Evolutionary conservation across 2,113 vertebrate species (phyloP).

Genomic region (Lampris megalopsis): DNA sequence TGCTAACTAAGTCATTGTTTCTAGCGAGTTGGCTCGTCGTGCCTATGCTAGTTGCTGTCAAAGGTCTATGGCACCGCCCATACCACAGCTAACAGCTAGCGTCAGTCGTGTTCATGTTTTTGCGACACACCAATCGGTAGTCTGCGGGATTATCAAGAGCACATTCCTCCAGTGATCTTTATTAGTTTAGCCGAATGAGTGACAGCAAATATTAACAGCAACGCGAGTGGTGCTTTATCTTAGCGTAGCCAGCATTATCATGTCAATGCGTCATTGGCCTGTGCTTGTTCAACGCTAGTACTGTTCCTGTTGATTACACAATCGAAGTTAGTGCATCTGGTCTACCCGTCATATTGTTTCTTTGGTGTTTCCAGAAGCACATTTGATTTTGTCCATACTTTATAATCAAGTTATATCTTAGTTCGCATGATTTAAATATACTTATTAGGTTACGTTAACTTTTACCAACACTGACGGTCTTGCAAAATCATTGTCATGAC

Average conservation of each 20-base stretch:
- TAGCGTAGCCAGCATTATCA: constrained; percentile 41
- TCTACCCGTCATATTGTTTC: neutral
- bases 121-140: neutral
- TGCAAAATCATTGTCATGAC: neutral
- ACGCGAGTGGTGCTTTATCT: constrained; percentile 21
- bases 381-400: neutral
- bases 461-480: neutral
- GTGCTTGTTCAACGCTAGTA: constrained; percentile 47
- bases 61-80: constrained; percentile 49
- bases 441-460: neutral
- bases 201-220: neutral
- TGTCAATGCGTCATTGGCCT: constrained; percentile 71
- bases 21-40: constrained; percentile 50
- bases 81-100: neutral
- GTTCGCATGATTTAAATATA: neutral
- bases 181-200: neutral
- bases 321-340: constrained; percentile 15
- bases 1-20: constrained; percentile 45
- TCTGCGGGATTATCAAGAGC: neutral
- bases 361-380: neutral
- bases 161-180: neutral
- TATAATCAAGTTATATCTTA: neutral
- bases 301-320: constrained; percentile 17
- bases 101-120: neutral
- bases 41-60: constrained; percentile 60